Evolutionary conservation across 1,140 invertebrate species (phyloP), one percentile per base, ranked within the genome.

Genomic region (Eulimnadia texana): DNA sequence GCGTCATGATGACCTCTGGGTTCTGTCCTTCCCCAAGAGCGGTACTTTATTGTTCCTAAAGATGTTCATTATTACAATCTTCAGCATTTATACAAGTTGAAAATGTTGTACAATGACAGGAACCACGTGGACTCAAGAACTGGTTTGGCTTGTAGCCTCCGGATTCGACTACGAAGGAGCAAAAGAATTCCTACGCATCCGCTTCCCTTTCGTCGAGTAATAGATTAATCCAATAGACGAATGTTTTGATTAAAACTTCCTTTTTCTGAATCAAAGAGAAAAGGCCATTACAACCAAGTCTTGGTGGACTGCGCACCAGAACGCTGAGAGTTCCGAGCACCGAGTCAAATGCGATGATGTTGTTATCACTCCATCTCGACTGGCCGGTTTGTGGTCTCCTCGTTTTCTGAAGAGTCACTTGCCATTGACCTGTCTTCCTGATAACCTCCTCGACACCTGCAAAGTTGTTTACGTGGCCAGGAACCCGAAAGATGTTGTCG

Each of bases 111-210:
- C 42, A 53, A 9, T 70, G n/a, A 27, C 64, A 85, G 86, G 87
- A n/a, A 90, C 88, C 2, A 90, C 87, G 0, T 88, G 84, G 84
- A 84, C 83, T 0, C 85, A 88, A 68, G 88, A 90, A 71, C 76
- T 90, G 66, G 78, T 88, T 1, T 90, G 86, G 84, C 72, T 88
- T 49, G 68, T 91, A 20, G 77, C 77, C 9, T 86, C 88, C 65
- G 72, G 86, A 67, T 76, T 87, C 55, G 79, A 90, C 68, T 86
- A 82, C 64, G 73, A 80, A 25, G 77, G 72, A 50, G 82, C 76
- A 59, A 73, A 75, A 10, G 72, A 74, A 33, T 73, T 75, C 0
- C 71, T 88, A 0, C 70, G 74, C 0, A 76, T 82, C 54, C 73
- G 85, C 69, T 85, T 83, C 70, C 84, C 84, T 3, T 88, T 87